Evolutionary conservation across 2,797 vertebrate species (phyloP).

Genomic region (Rhyacichthys aspro): DNA sequence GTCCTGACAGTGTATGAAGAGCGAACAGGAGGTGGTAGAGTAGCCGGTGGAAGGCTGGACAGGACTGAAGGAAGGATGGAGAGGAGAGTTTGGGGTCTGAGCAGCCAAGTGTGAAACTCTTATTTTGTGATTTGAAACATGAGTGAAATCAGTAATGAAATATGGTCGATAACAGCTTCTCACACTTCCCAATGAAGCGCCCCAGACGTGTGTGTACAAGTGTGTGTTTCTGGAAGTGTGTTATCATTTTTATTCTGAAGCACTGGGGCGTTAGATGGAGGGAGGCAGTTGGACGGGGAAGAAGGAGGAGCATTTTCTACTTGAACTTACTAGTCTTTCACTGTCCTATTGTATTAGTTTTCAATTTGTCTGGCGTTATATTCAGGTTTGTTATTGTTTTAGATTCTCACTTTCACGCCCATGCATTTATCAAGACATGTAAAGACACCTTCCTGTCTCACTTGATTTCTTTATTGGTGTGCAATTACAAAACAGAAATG

Average conservation of each 20-base stretch:
- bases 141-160: conserved; percentile 89
- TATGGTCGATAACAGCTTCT: conserved; percentile 83
- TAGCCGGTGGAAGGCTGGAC: conserved; percentile 63
- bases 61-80: conserved; percentile 59
- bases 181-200: conserved; percentile 76
- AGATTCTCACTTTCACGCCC: neutral
- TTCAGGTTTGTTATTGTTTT: neutral
- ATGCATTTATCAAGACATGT: too few species aligned
- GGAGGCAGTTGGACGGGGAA: conserved; percentile 32
- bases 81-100: conserved; percentile 64
- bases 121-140: conserved; percentile 89
- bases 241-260: conserved; percentile 85
- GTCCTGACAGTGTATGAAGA: conserved; percentile 72
- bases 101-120: conserved; percentile 85
- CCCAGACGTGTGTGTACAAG: conserved; percentile 41
- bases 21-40: conserved; percentile 53
- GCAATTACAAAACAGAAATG: too few species aligned
- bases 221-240: conserved; percentile 78
- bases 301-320: conserved; percentile 69
- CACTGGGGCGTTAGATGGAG: conserved; percentile 73
- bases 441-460: too few species aligned
- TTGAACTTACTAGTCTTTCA: conserved; percentile 79
- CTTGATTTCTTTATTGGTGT: too few species aligned
- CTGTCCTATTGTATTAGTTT: conserved; percentile 69
- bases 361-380: conserved; percentile 70